These are phyloP conservation scores for Chelidonichthys spinosus DNA, from an alignment of 2,797 vertebrate genomes.

Conservation along the genomic window DNA sequence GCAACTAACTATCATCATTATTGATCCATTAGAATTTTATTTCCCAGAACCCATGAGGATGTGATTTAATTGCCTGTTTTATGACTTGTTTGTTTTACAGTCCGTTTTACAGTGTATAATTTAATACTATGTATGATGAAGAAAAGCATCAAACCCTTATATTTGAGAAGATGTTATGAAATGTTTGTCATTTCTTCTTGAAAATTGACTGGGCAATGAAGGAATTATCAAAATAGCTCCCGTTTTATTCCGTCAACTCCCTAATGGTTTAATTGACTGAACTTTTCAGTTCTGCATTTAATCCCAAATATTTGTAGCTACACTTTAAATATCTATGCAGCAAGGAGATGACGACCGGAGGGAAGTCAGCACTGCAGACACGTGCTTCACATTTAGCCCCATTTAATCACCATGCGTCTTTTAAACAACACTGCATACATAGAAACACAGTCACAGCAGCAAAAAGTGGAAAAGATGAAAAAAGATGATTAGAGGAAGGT, in stretches of 20 bases:
- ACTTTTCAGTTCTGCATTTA: neutral
- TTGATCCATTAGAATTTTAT: neutral
- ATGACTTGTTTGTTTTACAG: neutral
- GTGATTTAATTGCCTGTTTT: neutral
- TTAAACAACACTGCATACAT: constrained; percentile 33
- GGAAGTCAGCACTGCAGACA: constrained; percentile 30
- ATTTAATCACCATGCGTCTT: constrained; percentile 24
- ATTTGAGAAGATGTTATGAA: neutral
- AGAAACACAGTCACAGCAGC: constrained; percentile 21
- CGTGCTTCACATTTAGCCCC: constrained; percentile 31
- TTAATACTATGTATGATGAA: neutral
- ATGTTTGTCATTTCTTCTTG: neutral
- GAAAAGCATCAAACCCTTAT: neutral
- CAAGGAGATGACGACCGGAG: constrained; percentile 30
- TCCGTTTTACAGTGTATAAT: neutral
- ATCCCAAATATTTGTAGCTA: constrained; percentile 1
- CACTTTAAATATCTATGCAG: neutral
- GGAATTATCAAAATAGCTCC: neutral
- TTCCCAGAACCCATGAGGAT: neutral
- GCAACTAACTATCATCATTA: neutral
- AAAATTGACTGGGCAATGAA: neutral
- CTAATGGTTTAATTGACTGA: neutral
- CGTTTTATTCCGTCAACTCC: neutral
- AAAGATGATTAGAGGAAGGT: constrained; percentile 36
- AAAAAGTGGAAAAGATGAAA: constrained; percentile 23